Percentiles rank a stretch among this genome's conserved stretches.
phyloP scores from a whole-genome alignment of 2,888 invertebrate genomes.

The Dicyrtomina minuta region DNA sequence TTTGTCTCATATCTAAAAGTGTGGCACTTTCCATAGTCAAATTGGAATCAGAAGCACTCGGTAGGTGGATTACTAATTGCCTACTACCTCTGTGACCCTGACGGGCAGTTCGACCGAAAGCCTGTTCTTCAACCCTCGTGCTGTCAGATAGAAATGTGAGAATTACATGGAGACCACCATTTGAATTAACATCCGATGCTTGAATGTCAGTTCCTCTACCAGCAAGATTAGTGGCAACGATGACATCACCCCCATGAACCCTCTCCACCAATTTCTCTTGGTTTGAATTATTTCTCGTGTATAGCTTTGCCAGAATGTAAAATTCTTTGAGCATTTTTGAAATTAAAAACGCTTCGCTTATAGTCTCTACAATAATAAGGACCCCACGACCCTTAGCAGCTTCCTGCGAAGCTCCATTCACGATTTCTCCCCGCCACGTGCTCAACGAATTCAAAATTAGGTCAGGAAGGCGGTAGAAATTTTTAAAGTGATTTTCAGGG shows the following conservation, averaged over 20 bases:
- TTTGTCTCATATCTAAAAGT: slow-evolving; percentile 8
- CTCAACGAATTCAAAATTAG: slow-evolving; percentile 33
- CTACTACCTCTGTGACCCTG: slow-evolving; percentile 36
- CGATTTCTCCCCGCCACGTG: slow-evolving; percentile 28
- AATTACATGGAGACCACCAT: too few species aligned
- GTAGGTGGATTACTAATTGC: slow-evolving; percentile 33
- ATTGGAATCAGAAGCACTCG: too few species aligned
- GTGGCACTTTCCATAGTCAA: neutral
- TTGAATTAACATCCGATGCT: too few species aligned
- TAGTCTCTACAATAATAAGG: too few species aligned
- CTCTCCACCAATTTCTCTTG: slow-evolving; percentile 34
- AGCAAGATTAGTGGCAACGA: too few species aligned
- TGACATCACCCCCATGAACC: slow-evolving; percentile 30
- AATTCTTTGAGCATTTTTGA: too few species aligned
- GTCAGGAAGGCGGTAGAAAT: too few species aligned
- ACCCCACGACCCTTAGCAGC: too few species aligned
- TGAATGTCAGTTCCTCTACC: too few species aligned
- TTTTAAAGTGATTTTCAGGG: too few species aligned
- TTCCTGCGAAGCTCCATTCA: slow-evolving; percentile 9
- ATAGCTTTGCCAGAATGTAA: slow-evolving; percentile 34
- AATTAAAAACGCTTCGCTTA: too few species aligned
- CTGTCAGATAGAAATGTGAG: too few species aligned
- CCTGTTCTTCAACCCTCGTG: slow-evolving; percentile 39
- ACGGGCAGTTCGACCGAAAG: slow-evolving; percentile 36
- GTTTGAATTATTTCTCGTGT: slow-evolving; percentile 26